These are phyloP conservation scores for Clusia tigrina DNA, from an alignment of 2,888 invertebrate species.

Conservation along the genomic window DNA sequence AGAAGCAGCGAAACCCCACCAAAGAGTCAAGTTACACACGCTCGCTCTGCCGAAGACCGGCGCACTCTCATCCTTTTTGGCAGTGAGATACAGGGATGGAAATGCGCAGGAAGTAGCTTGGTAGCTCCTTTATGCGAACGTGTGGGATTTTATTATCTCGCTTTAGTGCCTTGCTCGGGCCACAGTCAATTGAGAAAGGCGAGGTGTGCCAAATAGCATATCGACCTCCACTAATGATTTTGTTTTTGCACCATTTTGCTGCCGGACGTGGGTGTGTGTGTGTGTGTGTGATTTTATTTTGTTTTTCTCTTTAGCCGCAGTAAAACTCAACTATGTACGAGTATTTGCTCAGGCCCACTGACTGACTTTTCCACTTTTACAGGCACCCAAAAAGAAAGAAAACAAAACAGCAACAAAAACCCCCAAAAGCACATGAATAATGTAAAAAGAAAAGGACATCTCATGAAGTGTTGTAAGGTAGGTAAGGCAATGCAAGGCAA, in stretches of 20 bases:
- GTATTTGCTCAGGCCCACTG: constrained; percentile 6
- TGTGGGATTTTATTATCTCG: constrained; percentile 39
- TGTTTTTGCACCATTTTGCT: neutral
- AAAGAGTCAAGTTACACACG: too few relatives aligned
- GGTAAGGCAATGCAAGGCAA: neutral
- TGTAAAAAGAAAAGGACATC: neutral
- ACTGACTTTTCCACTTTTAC: constrained; percentile 23
- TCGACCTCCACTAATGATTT: neutral
- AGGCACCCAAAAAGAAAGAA: constrained; percentile 2
- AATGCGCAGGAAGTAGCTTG: too few relatives aligned
- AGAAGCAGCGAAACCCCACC: too few relatives aligned
- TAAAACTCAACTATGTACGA: neutral
- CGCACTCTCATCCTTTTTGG: too few relatives aligned
- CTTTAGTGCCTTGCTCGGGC: constrained; percentile 35
- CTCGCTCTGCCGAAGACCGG: too few relatives aligned
- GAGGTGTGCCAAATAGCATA: constrained; percentile 7
- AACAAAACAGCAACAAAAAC: too few relatives aligned
- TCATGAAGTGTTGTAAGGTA: neutral
- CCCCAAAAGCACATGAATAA: neutral
- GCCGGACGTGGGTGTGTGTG: neutral
- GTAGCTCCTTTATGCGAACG: too few relatives aligned
- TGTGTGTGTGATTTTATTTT: neutral
- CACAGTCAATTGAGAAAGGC: constrained; percentile 29
- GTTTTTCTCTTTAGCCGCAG: neutral
- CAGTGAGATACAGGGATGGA: too few relatives aligned